These are phyloP conservation scores for Anoplolepis gracilipes DNA, from an alignment of 1,140 invertebrate species.

Conservation along the genomic window DNA sequence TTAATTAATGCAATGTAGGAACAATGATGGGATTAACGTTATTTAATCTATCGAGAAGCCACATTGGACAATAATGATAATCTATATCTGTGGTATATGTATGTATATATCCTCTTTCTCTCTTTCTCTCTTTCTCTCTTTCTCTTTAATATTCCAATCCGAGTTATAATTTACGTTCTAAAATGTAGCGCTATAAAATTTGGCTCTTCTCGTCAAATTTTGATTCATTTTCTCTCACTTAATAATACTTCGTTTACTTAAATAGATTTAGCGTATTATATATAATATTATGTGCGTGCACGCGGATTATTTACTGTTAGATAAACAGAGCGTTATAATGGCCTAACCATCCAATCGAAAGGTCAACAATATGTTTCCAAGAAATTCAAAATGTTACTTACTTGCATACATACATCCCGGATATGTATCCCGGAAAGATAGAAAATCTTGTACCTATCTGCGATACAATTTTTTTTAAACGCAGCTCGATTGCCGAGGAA, in stretches of 20 bases:
- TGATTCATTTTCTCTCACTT: background rate
- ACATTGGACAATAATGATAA: conserved; percentile 6
- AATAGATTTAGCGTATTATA: background rate
- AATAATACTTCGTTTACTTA: background rate
- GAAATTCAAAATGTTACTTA: background rate
- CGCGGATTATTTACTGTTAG: background rate
- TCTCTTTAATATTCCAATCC: conserved; percentile 16
- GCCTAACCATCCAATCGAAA: background rate
- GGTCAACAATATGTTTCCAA: background rate
- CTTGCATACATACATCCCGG: too few relatives aligned
- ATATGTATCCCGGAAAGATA: background rate
- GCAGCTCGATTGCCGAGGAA: conserved; percentile 31
- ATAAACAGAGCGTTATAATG: background rate
- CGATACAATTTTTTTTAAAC: conserved; percentile 65
- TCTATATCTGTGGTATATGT: background rate
- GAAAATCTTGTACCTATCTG: background rate
- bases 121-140: background rate
- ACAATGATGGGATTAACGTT: conserved; percentile 35
- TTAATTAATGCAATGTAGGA: conserved; percentile 31
- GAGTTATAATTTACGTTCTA: conserved; percentile 3
- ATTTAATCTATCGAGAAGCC: conserved; percentile 22
- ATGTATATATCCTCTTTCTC: background rate
- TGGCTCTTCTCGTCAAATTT: background rate
- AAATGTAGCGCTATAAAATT: conserved; percentile 5
- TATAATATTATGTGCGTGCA: too few relatives aligned